Percentiles rank a stretch among this genome's conserved stretches.
These are phyloP conservation scores for Argyra leucocephala DNA, from an alignment of 2,888 invertebrate species.

Conservation along the genomic window DNA sequence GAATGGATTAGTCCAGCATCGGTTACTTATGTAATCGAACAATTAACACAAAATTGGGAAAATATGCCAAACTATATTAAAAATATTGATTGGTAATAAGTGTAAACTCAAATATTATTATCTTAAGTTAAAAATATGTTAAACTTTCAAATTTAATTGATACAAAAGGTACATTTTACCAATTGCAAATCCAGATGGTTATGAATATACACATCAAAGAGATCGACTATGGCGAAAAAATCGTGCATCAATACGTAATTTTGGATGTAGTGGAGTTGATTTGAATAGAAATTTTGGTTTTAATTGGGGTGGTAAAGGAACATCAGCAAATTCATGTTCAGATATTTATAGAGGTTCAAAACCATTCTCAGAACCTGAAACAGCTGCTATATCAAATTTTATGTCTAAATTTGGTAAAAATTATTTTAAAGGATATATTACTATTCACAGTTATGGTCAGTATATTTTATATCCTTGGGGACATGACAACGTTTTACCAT, in stretches of 20 bases:
- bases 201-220: constrained; percentile 70
- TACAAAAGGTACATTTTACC: constrained; percentile 56
- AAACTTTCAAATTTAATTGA: neutral
- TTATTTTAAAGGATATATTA: constrained; percentile 58
- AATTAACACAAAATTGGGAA: constrained; percentile 59
- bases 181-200: constrained; percentile 75
- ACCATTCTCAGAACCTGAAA: constrained; percentile 82
- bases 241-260: constrained; percentile 49
- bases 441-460: constrained; percentile 80
- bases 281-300: constrained; percentile 82
- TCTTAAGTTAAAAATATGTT: constrained; percentile 20
- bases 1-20: constrained; percentile 83
- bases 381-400: constrained; percentile 55
- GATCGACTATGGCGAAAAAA: constrained; percentile 81
- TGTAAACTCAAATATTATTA: neutral
- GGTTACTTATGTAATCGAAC: constrained; percentile 65
- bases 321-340: constrained; percentile 71
- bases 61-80: constrained; percentile 56
- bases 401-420: constrained; percentile 45
- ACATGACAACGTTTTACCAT: constrained; percentile 59
- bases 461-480: constrained; percentile 82
- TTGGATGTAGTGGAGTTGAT: constrained; percentile 63
- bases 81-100: constrained; percentile 67
- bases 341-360: constrained; percentile 70
- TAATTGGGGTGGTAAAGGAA: constrained; percentile 78